phyloP scores from a whole-genome alignment of 2,113 vertebrate genomes.

The Verasper variegatus region DNA sequence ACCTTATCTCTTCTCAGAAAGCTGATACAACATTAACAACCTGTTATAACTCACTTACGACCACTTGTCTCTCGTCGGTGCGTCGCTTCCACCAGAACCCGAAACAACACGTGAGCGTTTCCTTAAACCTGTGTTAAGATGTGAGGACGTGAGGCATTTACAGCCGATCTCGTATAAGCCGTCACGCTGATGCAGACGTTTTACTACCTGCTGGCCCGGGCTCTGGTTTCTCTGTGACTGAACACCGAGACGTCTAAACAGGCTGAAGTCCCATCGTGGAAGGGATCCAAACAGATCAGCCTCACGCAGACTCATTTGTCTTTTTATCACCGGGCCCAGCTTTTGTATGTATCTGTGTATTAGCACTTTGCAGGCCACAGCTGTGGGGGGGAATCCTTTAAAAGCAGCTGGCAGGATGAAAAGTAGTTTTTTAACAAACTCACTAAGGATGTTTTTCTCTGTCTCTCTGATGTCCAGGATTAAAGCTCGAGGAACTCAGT shows the following conservation, averaged over 20 bases:
- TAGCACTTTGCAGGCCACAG: conserved; percentile 20
- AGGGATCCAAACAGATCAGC: no score
- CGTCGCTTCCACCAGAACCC: no score
- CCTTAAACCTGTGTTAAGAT: neutral
- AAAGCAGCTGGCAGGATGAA: neutral
- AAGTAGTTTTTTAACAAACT: neutral
- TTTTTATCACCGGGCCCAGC: neutral
- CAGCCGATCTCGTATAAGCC: no score
- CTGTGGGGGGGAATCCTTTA: neutral
- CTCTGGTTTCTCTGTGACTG: neutral
- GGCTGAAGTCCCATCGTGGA: neutral
- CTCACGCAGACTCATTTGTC: neutral
- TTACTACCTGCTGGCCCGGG: neutral
- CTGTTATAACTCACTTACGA: no score
- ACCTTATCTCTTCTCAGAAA: no score
- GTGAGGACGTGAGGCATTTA: neutral
- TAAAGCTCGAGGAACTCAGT: neutral
- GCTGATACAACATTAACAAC: no score
- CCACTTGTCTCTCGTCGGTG: no score
- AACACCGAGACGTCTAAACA: neutral
- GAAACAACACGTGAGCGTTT: no score
- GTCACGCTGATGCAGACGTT: neutral
- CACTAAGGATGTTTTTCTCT: neutral
- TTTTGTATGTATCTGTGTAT: neutral
- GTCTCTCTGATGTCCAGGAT: neutral